Conservation (phyloP, 2,797 vertebrate genomes). For the Scarus forsteni region DNA sequence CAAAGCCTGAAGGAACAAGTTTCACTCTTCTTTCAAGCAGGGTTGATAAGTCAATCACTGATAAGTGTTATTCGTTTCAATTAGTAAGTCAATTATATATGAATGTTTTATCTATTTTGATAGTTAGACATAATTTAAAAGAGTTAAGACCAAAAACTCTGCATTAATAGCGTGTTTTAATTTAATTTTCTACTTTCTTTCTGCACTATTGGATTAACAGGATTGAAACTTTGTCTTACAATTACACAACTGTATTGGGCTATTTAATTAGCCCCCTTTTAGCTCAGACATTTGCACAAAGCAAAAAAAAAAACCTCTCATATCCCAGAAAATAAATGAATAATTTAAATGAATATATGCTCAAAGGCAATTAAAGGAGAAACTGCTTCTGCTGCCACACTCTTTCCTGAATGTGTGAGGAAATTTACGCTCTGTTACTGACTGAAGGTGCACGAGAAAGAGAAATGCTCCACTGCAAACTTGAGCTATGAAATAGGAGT, state of each 20-base stretch:
- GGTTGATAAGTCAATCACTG: conserved; percentile 85
- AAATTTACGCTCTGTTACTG: conserved; percentile 49
- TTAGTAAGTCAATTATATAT: conserved; percentile 86
- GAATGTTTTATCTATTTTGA: conserved; percentile 86
- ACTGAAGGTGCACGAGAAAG: conserved; percentile 33
- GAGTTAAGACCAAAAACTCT: conserved; percentile 81
- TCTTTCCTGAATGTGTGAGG: conserved; percentile 67
- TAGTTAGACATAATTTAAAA: conserved; percentile 83
- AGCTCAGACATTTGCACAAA: conserved; percentile 71
- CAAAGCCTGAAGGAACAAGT: conserved; percentile 58
- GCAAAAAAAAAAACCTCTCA: conserved; percentile 62
- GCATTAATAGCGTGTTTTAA: conserved; percentile 77
- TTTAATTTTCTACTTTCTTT: conserved; percentile 81
- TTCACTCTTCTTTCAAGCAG: conserved; percentile 71
- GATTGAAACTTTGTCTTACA: conserved; percentile 81
- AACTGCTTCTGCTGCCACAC: conserved; percentile 76
- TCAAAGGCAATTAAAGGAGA: conserved; percentile 83
- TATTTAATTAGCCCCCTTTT: conserved; percentile 79
- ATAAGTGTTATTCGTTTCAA: conserved; percentile 88
- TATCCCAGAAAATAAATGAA: conserved; percentile 80
- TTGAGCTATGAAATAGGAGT: conserved; percentile 69
- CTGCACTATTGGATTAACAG: conserved; percentile 71
- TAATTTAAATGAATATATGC: conserved; percentile 83
- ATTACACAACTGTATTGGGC: conserved; percentile 73
- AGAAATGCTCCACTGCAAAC: conserved; percentile 58